Evolutionary conservation across 2,113 vertebrate genomes (phyloP).

Genomic region (Microtus montanus): DNA sequence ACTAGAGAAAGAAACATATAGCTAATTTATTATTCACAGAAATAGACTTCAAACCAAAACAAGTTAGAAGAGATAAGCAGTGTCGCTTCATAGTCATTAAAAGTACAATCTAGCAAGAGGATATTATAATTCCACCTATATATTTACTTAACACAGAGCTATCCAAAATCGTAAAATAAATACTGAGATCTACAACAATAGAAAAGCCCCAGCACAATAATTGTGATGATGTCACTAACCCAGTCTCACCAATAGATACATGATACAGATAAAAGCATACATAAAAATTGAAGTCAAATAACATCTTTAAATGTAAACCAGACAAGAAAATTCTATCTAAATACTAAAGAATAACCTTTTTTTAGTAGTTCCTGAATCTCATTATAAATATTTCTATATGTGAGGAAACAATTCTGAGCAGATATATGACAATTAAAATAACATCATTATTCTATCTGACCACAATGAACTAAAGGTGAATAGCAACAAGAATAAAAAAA

Average conservation of each 20-base stretch:
- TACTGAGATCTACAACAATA: background rate
- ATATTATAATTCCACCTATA: background rate
- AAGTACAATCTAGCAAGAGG: background rate
- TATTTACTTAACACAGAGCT: background rate
- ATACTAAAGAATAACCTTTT: background rate
- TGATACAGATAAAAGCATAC: background rate
- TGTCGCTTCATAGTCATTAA: background rate
- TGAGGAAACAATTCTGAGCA: background rate
- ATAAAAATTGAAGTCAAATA: background rate
- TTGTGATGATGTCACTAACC: background rate
- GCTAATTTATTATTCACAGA: background rate
- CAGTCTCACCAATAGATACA: background rate
- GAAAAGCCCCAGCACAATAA: background rate
- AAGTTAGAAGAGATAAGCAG: background rate
- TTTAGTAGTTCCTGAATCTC: background rate
- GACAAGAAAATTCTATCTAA: background rate
- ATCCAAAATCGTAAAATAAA: background rate
- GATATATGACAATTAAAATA: background rate
- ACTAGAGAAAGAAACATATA: background rate
- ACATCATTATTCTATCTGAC: background rate
- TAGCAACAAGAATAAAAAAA: background rate
- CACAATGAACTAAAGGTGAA: background rate
- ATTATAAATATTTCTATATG: too few species aligned
- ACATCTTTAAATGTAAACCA: background rate
- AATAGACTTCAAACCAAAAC: background rate